Evolutionary conservation across 2,888 invertebrate genomes (phyloP), one percentile per base, ranked within the genome.

Genomic region (Euphydryas editha): DNA sequence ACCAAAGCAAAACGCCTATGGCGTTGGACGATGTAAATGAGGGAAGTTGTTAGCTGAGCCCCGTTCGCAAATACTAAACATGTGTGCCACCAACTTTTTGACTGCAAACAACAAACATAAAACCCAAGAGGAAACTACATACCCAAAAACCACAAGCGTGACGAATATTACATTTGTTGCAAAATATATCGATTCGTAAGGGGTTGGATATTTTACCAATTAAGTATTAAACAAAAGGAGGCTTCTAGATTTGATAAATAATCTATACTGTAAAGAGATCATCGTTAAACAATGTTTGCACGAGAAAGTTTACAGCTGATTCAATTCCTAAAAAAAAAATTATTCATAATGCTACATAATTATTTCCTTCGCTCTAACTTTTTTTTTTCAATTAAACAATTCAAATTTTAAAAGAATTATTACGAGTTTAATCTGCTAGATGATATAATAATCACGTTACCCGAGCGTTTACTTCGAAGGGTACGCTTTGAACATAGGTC

Each of bases 1-100:
- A 66, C 63, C 58, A 61, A 63, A 57, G 62, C 51, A 58, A n/a
- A 57, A 67, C 42, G 59, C 59, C 59, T 36, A 15, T 56, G 59
- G 70, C 65, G 39, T 65, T 68, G 68, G 67, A 30, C 62, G 59
- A 68, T 68, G 65, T 56, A 70, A 68, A 68, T 68, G 65, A 68
- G 65, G 65, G 57, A 70, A 67, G 51, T 65, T 65, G 61, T 56
- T 64, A 65, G 59, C 59, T 47, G 62, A 15, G 57, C 46, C 42
- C 54, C 51, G 64, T 67, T 64, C 59, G 64, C 64, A 67, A 70
- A 67, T 62, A 67, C 51, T 49, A 59, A 67, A 67, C 61, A 58
- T 54, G 59, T 63, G 47, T 44, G 63, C 61, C 57, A 37, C 56
- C 24, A 62, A 65, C 62, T 68, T 68, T 54, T 62, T 62, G 62